phyloP scores from a whole-genome alignment of 2,113 vertebrate genomes.

The Labrus mixtus region DNA sequence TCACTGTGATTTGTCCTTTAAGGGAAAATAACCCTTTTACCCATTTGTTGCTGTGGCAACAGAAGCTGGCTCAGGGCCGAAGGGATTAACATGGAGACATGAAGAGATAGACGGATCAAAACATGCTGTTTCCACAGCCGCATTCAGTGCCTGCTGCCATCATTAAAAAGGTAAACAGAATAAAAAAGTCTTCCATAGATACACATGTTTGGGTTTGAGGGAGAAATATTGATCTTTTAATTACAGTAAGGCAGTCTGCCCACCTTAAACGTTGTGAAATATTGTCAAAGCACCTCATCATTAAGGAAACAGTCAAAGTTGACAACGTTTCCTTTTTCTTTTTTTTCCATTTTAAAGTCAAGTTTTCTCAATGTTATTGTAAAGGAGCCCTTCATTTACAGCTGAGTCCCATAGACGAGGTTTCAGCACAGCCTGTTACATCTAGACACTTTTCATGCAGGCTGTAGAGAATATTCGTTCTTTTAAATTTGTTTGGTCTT shows the following conservation, averaged over 20 bases:
- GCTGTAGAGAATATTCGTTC: no score
- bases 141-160: slow-evolving; percentile 15
- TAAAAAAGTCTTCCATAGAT: slow-evolving; percentile 21
- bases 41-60: slow-evolving; percentile 72
- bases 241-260: background rate
- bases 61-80: slow-evolving; percentile 57
- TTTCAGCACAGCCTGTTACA: background rate
- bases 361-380: background rate
- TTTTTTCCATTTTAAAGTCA: no score
- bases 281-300: no score
- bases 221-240: background rate
- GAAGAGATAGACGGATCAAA: slow-evolving; percentile 34
- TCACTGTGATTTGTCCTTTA: slow-evolving; percentile 60
- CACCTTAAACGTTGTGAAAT: background rate
- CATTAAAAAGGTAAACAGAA: slow-evolving; percentile 28
- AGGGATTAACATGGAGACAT: slow-evolving; percentile 52
- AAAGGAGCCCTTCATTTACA: no score
- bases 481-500: no score
- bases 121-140: slow-evolving; percentile 21
- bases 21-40: slow-evolving; percentile 64
- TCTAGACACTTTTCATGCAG: no score
- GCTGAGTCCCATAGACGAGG: background rate
- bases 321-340: no score
- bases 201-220: slow-evolving; percentile 3
- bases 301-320: no score